These are phyloP conservation scores for Drosophila meridionalis DNA, from an alignment of 2,888 invertebrate species.

Conservation along the genomic window DNA sequence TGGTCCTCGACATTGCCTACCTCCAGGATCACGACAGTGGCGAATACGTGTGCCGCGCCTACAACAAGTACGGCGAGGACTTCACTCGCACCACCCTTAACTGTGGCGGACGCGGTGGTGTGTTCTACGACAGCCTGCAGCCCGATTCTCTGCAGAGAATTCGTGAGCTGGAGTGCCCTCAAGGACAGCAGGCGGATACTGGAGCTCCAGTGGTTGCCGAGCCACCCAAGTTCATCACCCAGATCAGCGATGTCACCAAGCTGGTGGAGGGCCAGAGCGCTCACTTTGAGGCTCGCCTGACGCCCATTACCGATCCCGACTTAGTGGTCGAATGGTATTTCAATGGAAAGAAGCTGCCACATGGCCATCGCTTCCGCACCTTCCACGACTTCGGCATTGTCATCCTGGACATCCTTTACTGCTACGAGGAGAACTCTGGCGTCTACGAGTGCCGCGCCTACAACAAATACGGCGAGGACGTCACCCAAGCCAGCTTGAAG, in stretches of 20 bases:
- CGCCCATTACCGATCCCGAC: constrained; percentile 97
- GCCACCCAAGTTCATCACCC: constrained; percentile 95
- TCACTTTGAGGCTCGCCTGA: constrained; percentile 96
- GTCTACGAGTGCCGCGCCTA: constrained; percentile 96
- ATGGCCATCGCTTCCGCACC: constrained; percentile 98
- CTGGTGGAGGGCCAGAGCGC: constrained; percentile 97
- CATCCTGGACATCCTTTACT: constrained; percentile 96
- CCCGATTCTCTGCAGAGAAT: constrained; percentile 96
- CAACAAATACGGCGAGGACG: constrained; percentile 95
- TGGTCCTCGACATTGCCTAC: constrained; percentile 97
- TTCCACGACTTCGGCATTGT: constrained; percentile 99
- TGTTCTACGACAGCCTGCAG: constrained; percentile 95
- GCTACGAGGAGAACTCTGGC: constrained; percentile 98
- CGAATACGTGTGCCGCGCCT: constrained; percentile 96
- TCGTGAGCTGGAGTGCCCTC: constrained; percentile 91
- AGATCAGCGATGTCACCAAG: constrained; percentile 93
- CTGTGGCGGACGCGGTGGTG: constrained; percentile 93
- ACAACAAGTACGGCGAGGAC: constrained; percentile 96
- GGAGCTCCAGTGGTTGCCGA: constrained; percentile 90
- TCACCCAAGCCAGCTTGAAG: constrained; percentile 93
- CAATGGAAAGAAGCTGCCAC: constrained; percentile 95
- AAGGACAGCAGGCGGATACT: constrained; percentile 87
- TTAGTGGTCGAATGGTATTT: constrained; percentile 98
- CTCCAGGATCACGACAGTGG: constrained; percentile 96
- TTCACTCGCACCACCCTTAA: constrained; percentile 93